Evolutionary conservation across 2,888 invertebrate genomes (phyloP), one percentile per base, ranked within the genome.

Genomic region (Augochlorella aurata): DNA sequence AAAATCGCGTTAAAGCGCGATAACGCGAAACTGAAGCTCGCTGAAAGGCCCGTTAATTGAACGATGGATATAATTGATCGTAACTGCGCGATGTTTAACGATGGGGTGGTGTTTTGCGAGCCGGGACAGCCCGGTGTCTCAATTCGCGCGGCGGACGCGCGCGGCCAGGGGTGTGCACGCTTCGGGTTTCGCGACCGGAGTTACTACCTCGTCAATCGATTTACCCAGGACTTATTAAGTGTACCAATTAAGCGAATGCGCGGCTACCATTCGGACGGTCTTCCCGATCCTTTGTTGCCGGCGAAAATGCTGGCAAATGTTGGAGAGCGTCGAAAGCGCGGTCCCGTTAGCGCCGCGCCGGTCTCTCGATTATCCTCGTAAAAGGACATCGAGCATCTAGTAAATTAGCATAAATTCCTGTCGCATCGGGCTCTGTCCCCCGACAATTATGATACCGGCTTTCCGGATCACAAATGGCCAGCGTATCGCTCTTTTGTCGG

Each of bases 41-140:
- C 38, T 50, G 69, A 49, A 70, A 71, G 80, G 18, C 4, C 21
- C 29, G 79, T 54, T 78, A 80, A 80, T 80, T 78, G 67, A 78
- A 52, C 72, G 67, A 78, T 68, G 71, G 58, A 68, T 80, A 68
- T 72, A 72, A 80, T 80, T 80, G 79, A 52, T 78, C 79, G 79
- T 71, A 61, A 78, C 71, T 80, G 45, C 61, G 21, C 67, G 66
- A 45, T 77, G 49, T 29, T 58, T n/a, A 66, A 52, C 44, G 45
- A 21, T 63, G 18, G 65, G 24, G 16, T 9, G n/a, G 47, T 21
- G 52, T 29, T 47, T 71, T 54, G 38, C 63, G 54, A 49, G 44
- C 21, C 44, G 16, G 29, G 50, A 58, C 21, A 14, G 52, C 21
- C 47, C 61, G 16, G 8, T 29, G 61, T 61, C 61, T 61, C 61